Base-by-base conservation (phyloP, 2,113 vertebrate genomes). In the Columba janthina region DNA sequence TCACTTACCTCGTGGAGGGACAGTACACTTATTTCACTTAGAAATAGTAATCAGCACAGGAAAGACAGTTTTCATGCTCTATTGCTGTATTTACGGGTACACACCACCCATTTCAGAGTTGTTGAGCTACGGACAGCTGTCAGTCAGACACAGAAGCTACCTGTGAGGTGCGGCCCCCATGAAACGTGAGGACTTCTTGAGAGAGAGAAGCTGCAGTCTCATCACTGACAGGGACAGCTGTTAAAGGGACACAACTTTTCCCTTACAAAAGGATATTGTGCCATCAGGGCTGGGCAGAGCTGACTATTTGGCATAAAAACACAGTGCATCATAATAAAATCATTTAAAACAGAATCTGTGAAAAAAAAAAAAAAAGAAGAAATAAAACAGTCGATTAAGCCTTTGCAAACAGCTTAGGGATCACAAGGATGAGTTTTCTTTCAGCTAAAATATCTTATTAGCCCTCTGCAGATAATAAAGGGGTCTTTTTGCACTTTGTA, bases 311-410 rank as follows among this genome's bases (percentile, higher is more conserved):
- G 99, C 96, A 99, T 99, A 98, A 99, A 99, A 96, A 99, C 98
- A 96, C 99, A 99, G 98, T 99, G 99, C 98, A 98, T 99, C 98
- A 99, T 98, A 94, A 99, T 97, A 98, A 99, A 99, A 97, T 99
- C 99, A 92, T 99, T 98, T 97, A 99, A 96, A 86, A 98, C 97
- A 19, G 98, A 98, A 97, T 99, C 99, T 99, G 98, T 86, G 96
- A 88, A 80, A 88, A 88, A 58, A 94, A 58, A 94, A 38, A 89
- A 80, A 88, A 88, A 58, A 94, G 46, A 90, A 94, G 62, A 94
- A 90, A 96, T 38, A 88, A 90, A 95, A 64, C 15, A 94, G 50
- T 81, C 84, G 85, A 38, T 97, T 67, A 95, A 89, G 11, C 54
- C 67, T n/a, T 25, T 81, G 42, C 22, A 89, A 78, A 89, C 26